Base-by-base conservation (phyloP, 2,888 invertebrate genomes). In the Dysmachus trigonus region DNA sequence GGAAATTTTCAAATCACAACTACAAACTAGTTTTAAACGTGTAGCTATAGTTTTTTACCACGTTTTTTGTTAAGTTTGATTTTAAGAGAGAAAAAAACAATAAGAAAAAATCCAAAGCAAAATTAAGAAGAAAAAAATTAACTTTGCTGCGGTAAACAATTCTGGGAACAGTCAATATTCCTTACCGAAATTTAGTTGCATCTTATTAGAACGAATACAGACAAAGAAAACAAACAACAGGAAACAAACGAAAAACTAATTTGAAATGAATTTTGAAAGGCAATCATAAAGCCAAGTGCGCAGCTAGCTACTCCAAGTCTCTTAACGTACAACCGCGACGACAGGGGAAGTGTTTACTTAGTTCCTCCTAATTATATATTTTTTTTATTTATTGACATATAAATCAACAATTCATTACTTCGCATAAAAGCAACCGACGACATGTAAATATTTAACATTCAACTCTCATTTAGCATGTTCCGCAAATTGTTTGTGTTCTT, bases 321-420 rank as follows among this genome's bases (percentile, higher is more conserved):
- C 31, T 53, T 53, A 73, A 53, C 53, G 62, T 81, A 81, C 53
- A 81, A 81, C 33, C 51, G 22, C 33, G 31, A 35, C 81, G 81
- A 81, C 62, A 81, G 53, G 33, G 62, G 81, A 62, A 81, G 33
- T 35, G 62, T 62, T 76, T 41, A 33, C 33, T 31, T 81, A 81
- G 81, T 81, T 81, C 81, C 81, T 81, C 33, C 53, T 51, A 33
- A 81, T 53, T 81, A 41, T 77, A 77, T 27, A 62, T 33, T 33
- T 62, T 77, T 79, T 79, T 81, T 53, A 81, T 81, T 81, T 81
- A 81, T 81, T 81, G 81, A 81, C 81, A 81, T 33, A 62, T 62
- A 53, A 53, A 53, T 77, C 81, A 35, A n/a, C 81, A 81, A 62
- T 81, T 81, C 81, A 81, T 81, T 62, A 81, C 33, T 81, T 81